These are phyloP conservation scores for Leptobrachium leishanense DNA, from an alignment of 2,113 vertebrate species.

Conservation along the genomic window DNA sequence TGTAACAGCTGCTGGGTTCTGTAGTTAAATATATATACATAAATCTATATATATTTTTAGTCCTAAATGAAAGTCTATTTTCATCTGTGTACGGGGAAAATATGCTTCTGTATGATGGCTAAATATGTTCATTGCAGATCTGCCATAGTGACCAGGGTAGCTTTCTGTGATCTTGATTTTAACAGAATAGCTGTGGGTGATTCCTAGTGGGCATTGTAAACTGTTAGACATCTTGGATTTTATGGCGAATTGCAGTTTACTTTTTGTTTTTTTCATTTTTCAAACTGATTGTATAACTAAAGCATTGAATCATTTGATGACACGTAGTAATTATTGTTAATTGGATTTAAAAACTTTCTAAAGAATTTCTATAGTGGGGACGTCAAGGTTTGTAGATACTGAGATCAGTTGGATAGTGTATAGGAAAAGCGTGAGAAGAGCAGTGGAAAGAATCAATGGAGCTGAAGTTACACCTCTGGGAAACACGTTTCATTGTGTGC, in stretches of 20 bases:
- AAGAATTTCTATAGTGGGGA: slow-evolving; percentile 34
- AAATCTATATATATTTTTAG: slow-evolving; percentile 96
- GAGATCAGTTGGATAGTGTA: no score
- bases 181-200: slow-evolving; percentile 53
- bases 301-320: slow-evolving; percentile 58
- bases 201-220: slow-evolving; percentile 55
- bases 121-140: slow-evolving; percentile 58
- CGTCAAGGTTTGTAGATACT: background rate
- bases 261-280: slow-evolving; percentile 47
- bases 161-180: slow-evolving; percentile 63
- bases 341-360: slow-evolving; percentile 63
- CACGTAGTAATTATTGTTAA: slow-evolving; percentile 64
- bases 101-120: slow-evolving; percentile 55
- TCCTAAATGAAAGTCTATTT: slow-evolving; percentile 91
- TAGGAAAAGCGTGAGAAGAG: background rate
- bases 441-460: slow-evolving; percentile 4
- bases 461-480: slow-evolving; percentile 54
- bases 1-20: slow-evolving; percentile 75
- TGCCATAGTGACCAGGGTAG: slow-evolving; percentile 57
- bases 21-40: slow-evolving; percentile 92
- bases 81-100: slow-evolving; percentile 76
- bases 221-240: slow-evolving; percentile 53
- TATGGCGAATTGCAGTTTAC: slow-evolving; percentile 55
- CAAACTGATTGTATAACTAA: slow-evolving; percentile 62
- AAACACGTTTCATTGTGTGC: slow-evolving; percentile 24